phyloP scores from a whole-genome alignment of 1,140 invertebrate species.

The Charaxes varanes region DNA sequence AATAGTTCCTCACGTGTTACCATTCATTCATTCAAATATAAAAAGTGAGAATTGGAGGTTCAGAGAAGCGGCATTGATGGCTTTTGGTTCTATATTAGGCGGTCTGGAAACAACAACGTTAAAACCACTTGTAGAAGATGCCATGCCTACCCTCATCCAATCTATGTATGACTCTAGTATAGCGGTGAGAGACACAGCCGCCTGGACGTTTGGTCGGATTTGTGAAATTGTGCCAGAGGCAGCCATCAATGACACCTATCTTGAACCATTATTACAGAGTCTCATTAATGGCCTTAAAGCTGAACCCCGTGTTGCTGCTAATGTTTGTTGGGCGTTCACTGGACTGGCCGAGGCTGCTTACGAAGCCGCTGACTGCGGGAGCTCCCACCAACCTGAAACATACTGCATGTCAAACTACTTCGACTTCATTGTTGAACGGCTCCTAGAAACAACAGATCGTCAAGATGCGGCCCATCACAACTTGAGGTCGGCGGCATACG shows the following conservation, averaged over 20 bases:
- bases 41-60: slow-evolving; percentile 95
- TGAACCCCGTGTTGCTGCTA: slow-evolving; percentile 96
- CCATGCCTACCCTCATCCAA: slow-evolving; percentile 95
- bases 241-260: slow-evolving; percentile 91
- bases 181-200: slow-evolving; percentile 96
- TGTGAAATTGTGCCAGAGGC: slow-evolving; percentile 98
- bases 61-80: slow-evolving; percentile 98
- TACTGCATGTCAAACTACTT: slow-evolving; percentile 96
- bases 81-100: slow-evolving; percentile 97
- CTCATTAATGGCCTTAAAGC: slow-evolving; percentile 91
- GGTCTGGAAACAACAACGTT: slow-evolving; percentile 91
- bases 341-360: slow-evolving; percentile 98
- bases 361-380: slow-evolving; percentile 82
- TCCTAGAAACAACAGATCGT: slow-evolving; percentile 96
- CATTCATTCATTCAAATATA: slow-evolving; percentile 98
- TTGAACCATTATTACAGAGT: slow-evolving; percentile 91
- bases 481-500: slow-evolving; percentile 96
- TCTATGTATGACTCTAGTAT: slow-evolving; percentile 95
- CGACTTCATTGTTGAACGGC: slow-evolving; percentile 92
- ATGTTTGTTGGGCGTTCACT: slow-evolving; percentile 99
- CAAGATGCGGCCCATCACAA: slow-evolving; percentile 92
- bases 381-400: slow-evolving; percentile 90
- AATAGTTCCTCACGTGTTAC: slow-evolving; percentile 95
- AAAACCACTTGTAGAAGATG: slow-evolving; percentile 95
- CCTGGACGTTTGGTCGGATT: slow-evolving; percentile 98